These are phyloP conservation scores for Sarcophaga rosellei DNA, from an alignment of 2,888 invertebrate genomes.

Conservation along the genomic window DNA sequence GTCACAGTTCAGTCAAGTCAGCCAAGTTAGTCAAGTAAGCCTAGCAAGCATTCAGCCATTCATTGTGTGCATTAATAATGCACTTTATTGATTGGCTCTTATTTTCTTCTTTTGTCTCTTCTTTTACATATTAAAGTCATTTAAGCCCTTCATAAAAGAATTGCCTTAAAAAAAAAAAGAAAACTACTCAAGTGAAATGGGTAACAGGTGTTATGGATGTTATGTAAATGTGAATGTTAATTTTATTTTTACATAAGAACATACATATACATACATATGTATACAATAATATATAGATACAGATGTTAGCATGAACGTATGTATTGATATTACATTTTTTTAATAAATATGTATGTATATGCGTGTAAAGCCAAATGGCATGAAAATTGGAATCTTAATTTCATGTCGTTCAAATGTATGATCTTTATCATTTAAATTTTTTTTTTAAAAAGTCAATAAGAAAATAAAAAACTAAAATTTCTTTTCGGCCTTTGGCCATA, in stretches of 20 bases:
- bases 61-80: slow-evolving; percentile 3
- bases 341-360: neutral
- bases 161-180: neutral
- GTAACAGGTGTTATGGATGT: slow-evolving; percentile 49
- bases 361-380: slow-evolving; percentile 35
- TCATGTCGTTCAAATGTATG: neutral
- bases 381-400: slow-evolving; percentile 27
- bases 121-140: neutral
- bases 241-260: neutral
- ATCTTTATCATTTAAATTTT: slow-evolving; percentile 36
- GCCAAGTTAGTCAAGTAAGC: neutral
- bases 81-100: slow-evolving; percentile 51
- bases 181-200: slow-evolving; percentile 7
- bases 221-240: neutral
- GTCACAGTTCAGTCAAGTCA: neutral
- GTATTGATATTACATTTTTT: neutral
- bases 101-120: neutral
- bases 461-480: neutral
- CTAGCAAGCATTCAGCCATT: slow-evolving; percentile 20
- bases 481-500: neutral
- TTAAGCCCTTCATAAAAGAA: neutral
- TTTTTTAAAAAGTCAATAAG: neutral
- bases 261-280: neutral
- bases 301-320: neutral
- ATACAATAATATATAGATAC: neutral